These are phyloP conservation scores for Yponomeuta malinellus DNA, from an alignment of 2,888 invertebrate species.

Conservation along the genomic window DNA sequence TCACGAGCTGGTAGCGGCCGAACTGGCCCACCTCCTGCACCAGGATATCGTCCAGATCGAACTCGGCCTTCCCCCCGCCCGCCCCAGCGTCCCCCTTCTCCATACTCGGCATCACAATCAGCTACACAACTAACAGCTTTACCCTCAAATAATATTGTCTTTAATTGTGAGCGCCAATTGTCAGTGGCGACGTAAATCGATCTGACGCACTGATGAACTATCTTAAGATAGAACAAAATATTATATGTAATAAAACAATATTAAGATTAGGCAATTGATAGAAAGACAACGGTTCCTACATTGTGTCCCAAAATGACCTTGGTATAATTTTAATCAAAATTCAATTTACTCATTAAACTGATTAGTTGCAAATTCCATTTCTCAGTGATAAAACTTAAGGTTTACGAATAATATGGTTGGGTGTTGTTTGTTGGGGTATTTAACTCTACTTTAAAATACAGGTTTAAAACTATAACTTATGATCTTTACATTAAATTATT, in stretches of 20 bases:
- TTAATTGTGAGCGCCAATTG: too few relatives aligned
- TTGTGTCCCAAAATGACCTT: not conserved
- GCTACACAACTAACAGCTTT: not conserved
- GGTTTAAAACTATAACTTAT: too few relatives aligned
- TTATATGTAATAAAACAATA: not conserved
- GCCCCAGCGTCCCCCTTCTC: conserved; percentile 32
- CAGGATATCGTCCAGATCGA: conserved; percentile 57
- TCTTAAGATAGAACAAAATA: too few relatives aligned
- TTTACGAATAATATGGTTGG: too few relatives aligned
- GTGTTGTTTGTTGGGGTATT: too few relatives aligned
- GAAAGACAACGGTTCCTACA: not conserved
- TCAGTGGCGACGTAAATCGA: not conserved
- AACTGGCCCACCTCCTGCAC: conserved; percentile 60
- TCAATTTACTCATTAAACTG: too few relatives aligned
- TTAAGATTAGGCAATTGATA: not conserved
- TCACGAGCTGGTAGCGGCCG: conserved; percentile 56
- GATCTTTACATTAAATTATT: too few relatives aligned
- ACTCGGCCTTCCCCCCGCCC: conserved; percentile 22
- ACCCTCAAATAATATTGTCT: not conserved
- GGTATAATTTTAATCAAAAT: not conserved
- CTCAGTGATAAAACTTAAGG: too few relatives aligned
- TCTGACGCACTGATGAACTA: not conserved
- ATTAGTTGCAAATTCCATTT: too few relatives aligned
- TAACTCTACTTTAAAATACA: too few relatives aligned
- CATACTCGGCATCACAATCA: not conserved